Evolutionary conservation across 2,797 vertebrate genomes (phyloP).

Genomic region (Propithecus deckenii): DNA sequence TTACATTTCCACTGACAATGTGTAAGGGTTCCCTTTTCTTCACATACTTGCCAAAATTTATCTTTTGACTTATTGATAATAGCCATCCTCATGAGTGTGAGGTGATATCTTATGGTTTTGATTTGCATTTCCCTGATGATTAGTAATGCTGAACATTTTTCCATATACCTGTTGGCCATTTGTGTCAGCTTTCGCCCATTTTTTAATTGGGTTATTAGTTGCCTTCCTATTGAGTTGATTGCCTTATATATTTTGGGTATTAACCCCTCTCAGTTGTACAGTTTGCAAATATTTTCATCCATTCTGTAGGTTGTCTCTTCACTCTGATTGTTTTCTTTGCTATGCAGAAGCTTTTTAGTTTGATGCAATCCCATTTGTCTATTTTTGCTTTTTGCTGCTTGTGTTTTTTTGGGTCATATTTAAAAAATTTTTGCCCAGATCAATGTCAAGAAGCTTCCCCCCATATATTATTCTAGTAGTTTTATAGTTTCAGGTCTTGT

Average conservation of each 20-base stretch:
- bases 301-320: background rate
- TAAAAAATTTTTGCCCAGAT: background rate
- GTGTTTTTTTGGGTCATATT: background rate
- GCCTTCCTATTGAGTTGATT: background rate
- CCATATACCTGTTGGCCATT: background rate
- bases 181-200: background rate
- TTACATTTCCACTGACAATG: background rate
- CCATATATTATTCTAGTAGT: background rate
- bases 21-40: background rate
- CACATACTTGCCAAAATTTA: background rate
- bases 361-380: background rate
- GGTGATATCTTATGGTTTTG: background rate
- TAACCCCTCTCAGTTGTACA: background rate
- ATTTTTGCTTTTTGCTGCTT: background rate
- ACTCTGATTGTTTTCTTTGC: background rate
- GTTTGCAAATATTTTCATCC: background rate
- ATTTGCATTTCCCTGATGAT: background rate
- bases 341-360: background rate
- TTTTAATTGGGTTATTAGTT: background rate
- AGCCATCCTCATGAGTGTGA: background rate
- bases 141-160: background rate
- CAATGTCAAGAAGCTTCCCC: background rate
- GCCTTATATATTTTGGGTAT: background rate
- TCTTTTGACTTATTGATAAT: background rate
- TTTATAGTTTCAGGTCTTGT: background rate